Base-by-base conservation (phyloP, 2,113 vertebrate species). In the Colius striatus region DNA sequence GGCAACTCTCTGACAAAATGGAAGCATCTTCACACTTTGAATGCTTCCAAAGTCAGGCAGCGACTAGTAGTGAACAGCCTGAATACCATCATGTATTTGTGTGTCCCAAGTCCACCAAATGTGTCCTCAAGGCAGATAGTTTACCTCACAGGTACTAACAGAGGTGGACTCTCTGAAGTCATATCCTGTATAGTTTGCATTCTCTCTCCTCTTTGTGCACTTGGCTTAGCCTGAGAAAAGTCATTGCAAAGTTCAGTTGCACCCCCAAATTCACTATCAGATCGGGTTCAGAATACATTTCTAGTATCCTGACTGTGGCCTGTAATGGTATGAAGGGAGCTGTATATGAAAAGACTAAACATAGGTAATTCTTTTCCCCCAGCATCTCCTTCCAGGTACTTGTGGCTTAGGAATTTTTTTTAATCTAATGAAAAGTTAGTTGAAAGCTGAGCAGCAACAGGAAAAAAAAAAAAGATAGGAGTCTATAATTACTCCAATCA, bases 111-210 rank as follows among this genome's bases (percentile, higher is more conserved):
- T 89, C 55, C 61, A 58, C 43, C 70, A 63, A 4, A 1, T 13
- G 3, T 36, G 58, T 94, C 43, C 29, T 55, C 10, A 22, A 67
- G 57, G 20, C 32, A 65, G 30, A 38, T 34, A 66, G 19, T 81
- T 84, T n/a, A 63, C 11, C 51, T 84, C 62, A 81, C 12, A 32
- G 36, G 17, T 27, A 48, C 7, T 4, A 1, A 17, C 10, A 66
- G 26, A 80, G 7, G 14, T 57, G 47, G 27, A 19, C 21, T 61
- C 48, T 85, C 63, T 63, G 11, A 43, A 75, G 51, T 66, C 13
- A 26, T 30, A 11, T 71, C 51, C 18, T 53, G 1, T 36, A 3
- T 18, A 47, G 14, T 12, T 65, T 27, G 19, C 0, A 0, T 75
- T 18, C 23, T 41, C 26, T 65, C 5, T 77, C 43, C 47, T 65